A percentile compares a stretch with the other conserved stretches of the same genome.
Evolutionary conservation across 1,140 invertebrate species (phyloP).

Genomic region (Camponotus pennsylvanicus): DNA sequence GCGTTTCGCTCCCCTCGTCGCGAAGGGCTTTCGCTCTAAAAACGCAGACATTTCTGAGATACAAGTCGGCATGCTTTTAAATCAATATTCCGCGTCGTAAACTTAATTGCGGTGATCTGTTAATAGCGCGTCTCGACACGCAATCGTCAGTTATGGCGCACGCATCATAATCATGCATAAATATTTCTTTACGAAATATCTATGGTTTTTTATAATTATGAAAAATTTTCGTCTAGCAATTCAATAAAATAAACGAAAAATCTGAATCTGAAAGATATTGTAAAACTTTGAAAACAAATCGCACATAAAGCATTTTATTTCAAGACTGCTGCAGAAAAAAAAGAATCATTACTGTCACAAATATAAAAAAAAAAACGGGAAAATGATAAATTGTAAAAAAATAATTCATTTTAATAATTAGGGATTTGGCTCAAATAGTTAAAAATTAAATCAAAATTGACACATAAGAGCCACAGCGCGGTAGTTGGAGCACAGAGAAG

Average conservation of each 20-base stretch:
- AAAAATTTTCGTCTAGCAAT: background rate
- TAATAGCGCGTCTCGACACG: background rate
- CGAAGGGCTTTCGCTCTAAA: slow-evolving; percentile 6
- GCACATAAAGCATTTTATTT: background rate
- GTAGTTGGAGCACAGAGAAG: no score
- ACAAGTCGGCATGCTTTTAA: slow-evolving; percentile 27
- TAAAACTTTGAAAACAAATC: background rate
- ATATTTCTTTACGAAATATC: background rate
- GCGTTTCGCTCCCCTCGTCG: slow-evolving; percentile 4
- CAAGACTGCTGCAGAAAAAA: background rate
- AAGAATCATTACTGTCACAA: background rate
- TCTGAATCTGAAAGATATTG: background rate
- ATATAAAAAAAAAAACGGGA: background rate
- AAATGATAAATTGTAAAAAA: background rate
- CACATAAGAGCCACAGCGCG: no score
- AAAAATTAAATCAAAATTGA: no score
- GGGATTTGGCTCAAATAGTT: no score
- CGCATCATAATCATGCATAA: background rate
- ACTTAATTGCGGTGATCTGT: slow-evolving; percentile 27
- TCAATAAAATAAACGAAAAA: background rate
- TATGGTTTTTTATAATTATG: background rate
- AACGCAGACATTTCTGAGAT: slow-evolving; percentile 36
- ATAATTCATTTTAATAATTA: no score
- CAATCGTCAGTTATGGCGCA: background rate
- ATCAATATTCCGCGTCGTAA: slow-evolving; percentile 45